Conservation (phyloP, 2,113 vertebrate species). For the Pluvialis apricaria region DNA sequence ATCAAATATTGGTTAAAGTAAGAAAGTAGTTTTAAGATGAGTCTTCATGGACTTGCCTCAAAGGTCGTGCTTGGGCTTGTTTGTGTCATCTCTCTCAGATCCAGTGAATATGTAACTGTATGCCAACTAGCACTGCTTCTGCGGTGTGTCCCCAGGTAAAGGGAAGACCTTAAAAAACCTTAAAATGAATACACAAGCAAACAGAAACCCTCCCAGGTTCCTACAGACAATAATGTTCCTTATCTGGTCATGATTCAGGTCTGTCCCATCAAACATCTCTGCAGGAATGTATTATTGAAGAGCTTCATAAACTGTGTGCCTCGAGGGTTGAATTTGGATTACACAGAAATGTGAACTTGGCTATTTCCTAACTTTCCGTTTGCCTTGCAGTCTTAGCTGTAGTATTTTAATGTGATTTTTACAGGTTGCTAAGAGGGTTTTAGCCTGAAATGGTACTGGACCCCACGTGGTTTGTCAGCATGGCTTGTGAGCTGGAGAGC, state of each 20-base stretch:
- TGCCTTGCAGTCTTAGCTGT: neutral
- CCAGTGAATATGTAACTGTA: neutral
- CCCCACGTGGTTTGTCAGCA: accelerated
- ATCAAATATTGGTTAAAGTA: neutral
- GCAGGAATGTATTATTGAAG: neutral
- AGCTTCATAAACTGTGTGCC: neutral
- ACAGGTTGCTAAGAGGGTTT: neutral
- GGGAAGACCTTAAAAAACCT: neutral
- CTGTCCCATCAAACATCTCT: neutral
- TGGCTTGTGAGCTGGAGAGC: neutral
- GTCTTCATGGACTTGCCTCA: neutral
- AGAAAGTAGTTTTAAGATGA: neutral
- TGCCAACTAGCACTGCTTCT: accelerated
- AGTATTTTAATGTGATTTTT: neutral
- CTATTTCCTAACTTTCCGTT: neutral
- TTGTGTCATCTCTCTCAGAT: neutral
- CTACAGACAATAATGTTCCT: neutral
- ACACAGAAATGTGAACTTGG: neutral
- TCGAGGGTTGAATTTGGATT: neutral
- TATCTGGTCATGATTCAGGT: neutral
- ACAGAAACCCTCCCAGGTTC: neutral
- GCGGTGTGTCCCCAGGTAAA: neutral
- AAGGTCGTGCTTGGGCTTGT: neutral
- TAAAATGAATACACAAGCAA: neutral
- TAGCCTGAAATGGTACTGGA: neutral